Conservation (phyloP, 1,140 invertebrate species). For the Nasonia vitripennis region DNA sequence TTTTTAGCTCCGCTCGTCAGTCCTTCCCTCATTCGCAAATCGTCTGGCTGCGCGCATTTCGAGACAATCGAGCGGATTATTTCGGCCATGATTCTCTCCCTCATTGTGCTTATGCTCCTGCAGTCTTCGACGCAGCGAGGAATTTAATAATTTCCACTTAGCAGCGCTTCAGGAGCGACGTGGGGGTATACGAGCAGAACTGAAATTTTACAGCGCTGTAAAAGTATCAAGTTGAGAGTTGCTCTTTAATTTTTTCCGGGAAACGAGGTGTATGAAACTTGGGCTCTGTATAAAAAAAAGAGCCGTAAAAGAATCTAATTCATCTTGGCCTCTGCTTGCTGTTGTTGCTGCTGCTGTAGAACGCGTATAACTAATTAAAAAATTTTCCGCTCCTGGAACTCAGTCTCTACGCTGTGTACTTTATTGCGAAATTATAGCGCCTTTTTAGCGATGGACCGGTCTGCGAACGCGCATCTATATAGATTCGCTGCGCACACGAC, state of each 20-base stretch:
- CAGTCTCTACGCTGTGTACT: no score
- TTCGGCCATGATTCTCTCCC: not conserved
- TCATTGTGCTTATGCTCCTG: not conserved
- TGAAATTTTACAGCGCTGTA: constrained; percentile 1
- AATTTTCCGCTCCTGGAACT: no score
- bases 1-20: not conserved
- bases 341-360: no score
- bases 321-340: no score
- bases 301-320: not conserved
- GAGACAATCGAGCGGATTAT: no score
- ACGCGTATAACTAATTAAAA: no score
- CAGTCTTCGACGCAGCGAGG: not conserved
- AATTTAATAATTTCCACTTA: not conserved
- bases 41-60: not conserved
- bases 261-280: not conserved
- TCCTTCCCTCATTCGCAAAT: not conserved
- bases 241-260: not conserved
- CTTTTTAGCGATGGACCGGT: no score
- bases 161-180: no score
- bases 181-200: not conserved
- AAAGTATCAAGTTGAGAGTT: not conserved
- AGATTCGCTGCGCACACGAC: no score
- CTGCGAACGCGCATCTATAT: no score
- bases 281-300: not conserved
- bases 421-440: no score